These are phyloP conservation scores for Dasyurus viverrinus DNA, from an alignment of 2,113 vertebrate species.

Conservation along the genomic window DNA sequence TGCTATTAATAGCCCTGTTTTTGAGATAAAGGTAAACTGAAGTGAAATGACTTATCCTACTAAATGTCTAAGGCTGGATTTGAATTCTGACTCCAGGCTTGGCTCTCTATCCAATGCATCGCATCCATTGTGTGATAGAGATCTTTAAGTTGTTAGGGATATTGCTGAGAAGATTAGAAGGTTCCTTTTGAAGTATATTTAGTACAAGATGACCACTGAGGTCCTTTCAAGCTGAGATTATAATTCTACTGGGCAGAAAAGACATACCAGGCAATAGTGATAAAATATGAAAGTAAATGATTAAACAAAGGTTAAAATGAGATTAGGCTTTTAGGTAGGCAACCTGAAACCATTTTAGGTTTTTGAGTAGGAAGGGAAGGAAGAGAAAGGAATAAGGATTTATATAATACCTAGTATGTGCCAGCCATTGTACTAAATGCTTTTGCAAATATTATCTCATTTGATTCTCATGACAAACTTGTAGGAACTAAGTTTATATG, in stretches of 20 bases:
- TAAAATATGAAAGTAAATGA: neutral
- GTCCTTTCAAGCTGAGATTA: neutral
- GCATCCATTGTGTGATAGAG: neutral
- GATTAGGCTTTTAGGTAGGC: neutral
- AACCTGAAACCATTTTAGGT: neutral
- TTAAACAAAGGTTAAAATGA: neutral
- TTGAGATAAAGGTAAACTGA: neutral
- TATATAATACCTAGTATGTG: neutral
- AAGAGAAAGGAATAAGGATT: neutral
- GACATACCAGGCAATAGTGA: neutral
- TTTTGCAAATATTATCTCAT: neutral
- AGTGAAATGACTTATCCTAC: neutral
- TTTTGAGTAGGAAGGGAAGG: neutral
- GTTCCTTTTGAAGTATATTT: neutral
- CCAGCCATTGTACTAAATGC: neutral
- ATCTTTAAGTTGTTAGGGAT: neutral
- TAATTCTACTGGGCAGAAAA: neutral
- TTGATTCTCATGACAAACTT: neutral
- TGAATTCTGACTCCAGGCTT: neutral
- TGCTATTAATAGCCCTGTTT: neutral
- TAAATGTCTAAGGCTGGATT: neutral
- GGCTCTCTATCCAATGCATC: neutral
- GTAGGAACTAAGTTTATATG: neutral
- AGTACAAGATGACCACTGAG: neutral
- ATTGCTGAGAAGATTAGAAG: neutral